Conservation (phyloP, 2,113 vertebrate genomes). For the Piprites chloris region DNA sequence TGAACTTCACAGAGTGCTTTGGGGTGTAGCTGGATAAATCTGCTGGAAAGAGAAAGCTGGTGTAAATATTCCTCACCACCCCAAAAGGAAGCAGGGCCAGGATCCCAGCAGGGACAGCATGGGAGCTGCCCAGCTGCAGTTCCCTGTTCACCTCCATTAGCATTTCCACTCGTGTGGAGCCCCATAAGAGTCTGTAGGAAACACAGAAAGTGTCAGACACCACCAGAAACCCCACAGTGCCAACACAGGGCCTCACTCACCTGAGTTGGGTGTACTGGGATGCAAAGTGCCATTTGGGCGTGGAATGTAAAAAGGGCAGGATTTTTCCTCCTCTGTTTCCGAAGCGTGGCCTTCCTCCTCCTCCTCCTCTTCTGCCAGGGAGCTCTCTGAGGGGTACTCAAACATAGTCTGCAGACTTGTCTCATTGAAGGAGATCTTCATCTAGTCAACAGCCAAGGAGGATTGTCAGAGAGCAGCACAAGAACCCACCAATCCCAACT, state of each 20-base stretch:
- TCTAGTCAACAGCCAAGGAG: slow-evolving; percentile 67
- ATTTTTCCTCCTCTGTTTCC: slow-evolving; percentile 65
- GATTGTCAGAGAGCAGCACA: not conserved
- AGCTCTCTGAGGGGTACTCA: slow-evolving; percentile 92
- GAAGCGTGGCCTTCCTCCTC: slow-evolving; percentile 65
- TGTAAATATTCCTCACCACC: not conserved
- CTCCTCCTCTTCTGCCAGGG: slow-evolving; percentile 78
- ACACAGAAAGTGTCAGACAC: accelerated
- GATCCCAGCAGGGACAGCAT: not conserved
- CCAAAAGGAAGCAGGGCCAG: not conserved
- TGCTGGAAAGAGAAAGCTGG: slow-evolving; percentile 31
- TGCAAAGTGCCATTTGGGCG: slow-evolving; percentile 68
- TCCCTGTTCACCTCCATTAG: not conserved
- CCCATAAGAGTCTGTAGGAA: not conserved
- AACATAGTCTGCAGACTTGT: slow-evolving; percentile 88
- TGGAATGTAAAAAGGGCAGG: slow-evolving; percentile 73
- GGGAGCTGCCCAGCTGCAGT: not conserved
- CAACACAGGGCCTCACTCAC: slow-evolving; percentile 63
- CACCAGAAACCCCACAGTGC: not conserved
- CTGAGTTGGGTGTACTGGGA: slow-evolving; percentile 71
- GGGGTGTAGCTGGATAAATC: slow-evolving; percentile 91
- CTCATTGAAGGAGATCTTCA: slow-evolving; percentile 97
- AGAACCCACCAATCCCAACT: accelerated
- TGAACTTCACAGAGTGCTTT: slow-evolving; percentile 88
- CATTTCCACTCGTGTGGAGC: not conserved